These are phyloP conservation scores for Chelonus formosanus DNA, from an alignment of 2,888 invertebrate genomes.

Conservation along the genomic window DNA sequence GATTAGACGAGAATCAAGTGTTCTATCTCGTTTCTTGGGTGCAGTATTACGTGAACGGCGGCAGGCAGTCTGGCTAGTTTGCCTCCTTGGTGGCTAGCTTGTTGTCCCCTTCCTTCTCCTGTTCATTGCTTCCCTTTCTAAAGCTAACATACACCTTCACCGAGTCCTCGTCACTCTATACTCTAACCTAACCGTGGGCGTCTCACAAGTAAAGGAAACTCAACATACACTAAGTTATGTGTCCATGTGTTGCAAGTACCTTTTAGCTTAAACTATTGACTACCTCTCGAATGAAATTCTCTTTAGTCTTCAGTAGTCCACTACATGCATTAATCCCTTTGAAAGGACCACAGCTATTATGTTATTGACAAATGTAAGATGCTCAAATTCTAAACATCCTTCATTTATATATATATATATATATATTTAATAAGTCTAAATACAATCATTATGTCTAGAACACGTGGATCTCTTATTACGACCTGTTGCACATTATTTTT, in stretches of 20 bases:
- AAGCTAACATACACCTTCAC: conserved; percentile 32
- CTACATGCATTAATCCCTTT: conserved; percentile 3
- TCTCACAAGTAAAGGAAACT: conserved; percentile 2
- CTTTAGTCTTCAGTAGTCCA: neutral
- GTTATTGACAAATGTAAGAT: conserved; percentile 14
- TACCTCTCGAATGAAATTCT: conserved; percentile 16
- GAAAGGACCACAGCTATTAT: conserved; percentile 9
- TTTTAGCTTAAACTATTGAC: conserved; percentile 2
- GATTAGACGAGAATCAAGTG: conserved; percentile 10
- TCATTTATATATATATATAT: too few relatives aligned
- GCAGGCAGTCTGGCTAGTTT: conserved; percentile 45
- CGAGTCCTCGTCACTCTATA: conserved; percentile 17
- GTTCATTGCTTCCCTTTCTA: conserved; percentile 23
- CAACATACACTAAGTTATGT: neutral
- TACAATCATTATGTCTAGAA: neutral
- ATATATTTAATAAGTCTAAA: too few relatives aligned
- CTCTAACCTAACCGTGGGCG: conserved; percentile 14
- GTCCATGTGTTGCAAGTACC: neutral
- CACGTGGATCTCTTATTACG: neutral
- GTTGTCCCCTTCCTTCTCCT: conserved; percentile 23
- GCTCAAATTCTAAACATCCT: neutral
- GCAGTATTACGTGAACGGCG: conserved; percentile 39
- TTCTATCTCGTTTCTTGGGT: conserved; percentile 28
- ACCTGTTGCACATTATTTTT: conserved; percentile 20
- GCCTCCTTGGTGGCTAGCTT: conserved; percentile 33